A percentile compares a stretch with the other conserved stretches of the same genome.
phyloP scores from a whole-genome alignment of 2,113 vertebrate genomes.

The Lophotis ruficrista region DNA sequence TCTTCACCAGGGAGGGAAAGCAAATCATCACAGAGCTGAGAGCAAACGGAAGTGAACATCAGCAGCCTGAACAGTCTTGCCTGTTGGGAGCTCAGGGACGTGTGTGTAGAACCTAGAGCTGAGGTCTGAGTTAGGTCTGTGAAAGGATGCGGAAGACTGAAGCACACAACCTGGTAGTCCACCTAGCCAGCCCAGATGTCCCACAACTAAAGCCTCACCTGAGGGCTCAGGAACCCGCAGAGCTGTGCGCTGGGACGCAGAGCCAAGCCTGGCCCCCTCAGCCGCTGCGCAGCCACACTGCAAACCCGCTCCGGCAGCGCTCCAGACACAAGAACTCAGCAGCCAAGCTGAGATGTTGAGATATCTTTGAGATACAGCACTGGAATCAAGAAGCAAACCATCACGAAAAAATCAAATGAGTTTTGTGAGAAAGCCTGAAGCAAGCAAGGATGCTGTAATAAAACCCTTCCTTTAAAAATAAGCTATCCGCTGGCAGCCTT shows the following conservation, averaged over 20 bases:
- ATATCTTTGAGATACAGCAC: background rate
- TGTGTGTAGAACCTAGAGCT: background rate
- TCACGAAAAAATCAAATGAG: background rate
- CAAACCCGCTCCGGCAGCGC: background rate
- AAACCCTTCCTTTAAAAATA: background rate
- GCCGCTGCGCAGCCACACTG: background rate
- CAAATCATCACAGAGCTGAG: background rate
- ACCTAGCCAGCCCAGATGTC: background rate
- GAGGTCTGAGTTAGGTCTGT: background rate
- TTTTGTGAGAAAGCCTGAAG: background rate
- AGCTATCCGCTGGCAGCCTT: background rate
- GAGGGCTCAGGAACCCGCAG: too few relatives aligned
- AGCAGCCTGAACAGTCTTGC: background rate
- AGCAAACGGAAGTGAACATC: background rate
- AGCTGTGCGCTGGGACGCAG: rapidly evolving
- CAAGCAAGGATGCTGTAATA: background rate
- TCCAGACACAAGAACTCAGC: background rate
- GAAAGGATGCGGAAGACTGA: background rate
- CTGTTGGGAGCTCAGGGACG: background rate
- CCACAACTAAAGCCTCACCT: background rate
- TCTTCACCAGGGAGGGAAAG: background rate
- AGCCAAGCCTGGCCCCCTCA: background rate
- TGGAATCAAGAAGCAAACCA: background rate
- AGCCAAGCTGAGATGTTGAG: too few relatives aligned
- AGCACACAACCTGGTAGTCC: background rate